Conservation (phyloP, 2,888 invertebrate genomes). For the Leuctra nigra region DNA sequence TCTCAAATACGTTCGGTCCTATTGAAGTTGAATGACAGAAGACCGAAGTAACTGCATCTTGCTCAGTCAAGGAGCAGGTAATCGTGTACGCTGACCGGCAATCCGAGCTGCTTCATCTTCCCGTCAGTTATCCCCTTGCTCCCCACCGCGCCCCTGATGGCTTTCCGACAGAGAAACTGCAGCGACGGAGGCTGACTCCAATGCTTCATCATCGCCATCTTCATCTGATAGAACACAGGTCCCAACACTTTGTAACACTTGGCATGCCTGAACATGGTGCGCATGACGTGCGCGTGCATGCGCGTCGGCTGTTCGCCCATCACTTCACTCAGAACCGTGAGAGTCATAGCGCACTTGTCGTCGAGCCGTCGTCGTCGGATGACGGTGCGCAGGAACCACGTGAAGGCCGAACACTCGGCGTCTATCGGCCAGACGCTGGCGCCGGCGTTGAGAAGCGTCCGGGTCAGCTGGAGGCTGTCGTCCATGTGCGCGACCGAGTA, state of each 20-base stretch:
- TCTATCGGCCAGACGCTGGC: slow-evolving; percentile 34
- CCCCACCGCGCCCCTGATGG: slow-evolving; percentile 28
- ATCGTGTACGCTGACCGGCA: slow-evolving; percentile 26
- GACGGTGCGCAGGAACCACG: slow-evolving; percentile 35
- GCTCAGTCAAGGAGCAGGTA: slow-evolving; percentile 27
- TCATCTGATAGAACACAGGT: slow-evolving; percentile 35
- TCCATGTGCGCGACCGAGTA: slow-evolving; percentile 35
- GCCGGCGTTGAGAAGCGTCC: slow-evolving; percentile 35
- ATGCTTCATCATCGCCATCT: slow-evolving; percentile 32
- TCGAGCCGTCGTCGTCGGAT: slow-evolving; percentile 33
- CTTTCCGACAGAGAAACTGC: slow-evolving; percentile 30
- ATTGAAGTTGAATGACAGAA: too few species aligned
- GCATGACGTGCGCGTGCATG: slow-evolving; percentile 35
- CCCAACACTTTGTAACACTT: slow-evolving; percentile 35
- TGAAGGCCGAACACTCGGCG: slow-evolving; percentile 31
- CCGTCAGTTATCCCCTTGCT: slow-evolving; percentile 21
- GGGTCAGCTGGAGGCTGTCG: slow-evolving; percentile 33
- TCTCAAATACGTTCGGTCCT: too few species aligned
- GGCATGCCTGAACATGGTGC: slow-evolving; percentile 36
- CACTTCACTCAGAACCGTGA: slow-evolving; percentile 31
- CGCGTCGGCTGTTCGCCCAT: slow-evolving; percentile 34
- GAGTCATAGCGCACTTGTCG: slow-evolving; percentile 32
- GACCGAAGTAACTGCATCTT: too few species aligned
- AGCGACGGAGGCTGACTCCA: slow-evolving; percentile 35
- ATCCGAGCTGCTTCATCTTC: slow-evolving; percentile 23